A percentile compares a stretch with the other conserved stretches of the same genome.
Conservation (phyloP, 2,113 vertebrate genomes). For the Hyla sarda region DNA sequence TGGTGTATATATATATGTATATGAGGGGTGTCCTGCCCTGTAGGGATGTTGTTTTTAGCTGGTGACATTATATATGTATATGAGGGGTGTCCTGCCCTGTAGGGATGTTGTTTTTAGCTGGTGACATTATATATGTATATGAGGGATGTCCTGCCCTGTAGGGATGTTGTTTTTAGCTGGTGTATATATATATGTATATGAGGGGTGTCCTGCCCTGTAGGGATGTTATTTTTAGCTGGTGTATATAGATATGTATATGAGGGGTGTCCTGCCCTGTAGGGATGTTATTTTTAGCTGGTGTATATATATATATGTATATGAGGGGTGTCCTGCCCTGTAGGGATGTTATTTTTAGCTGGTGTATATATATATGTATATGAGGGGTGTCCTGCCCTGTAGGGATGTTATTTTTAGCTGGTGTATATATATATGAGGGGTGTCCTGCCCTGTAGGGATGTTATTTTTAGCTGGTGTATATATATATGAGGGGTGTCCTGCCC, state of each 20-base stretch:
- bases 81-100: background rate
- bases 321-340: background rate
- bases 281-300: too few species aligned
- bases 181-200: background rate
- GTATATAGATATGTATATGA: background rate
- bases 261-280: background rate
- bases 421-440: too few species aligned
- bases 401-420: too few species aligned
- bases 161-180: too few species aligned
- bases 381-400: background rate
- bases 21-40: background rate
- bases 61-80: background rate
- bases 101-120: too few species aligned
- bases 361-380: background rate
- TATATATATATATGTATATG: background rate
- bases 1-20: background rate
- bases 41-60: too few species aligned
- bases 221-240: too few species aligned
- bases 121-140: background rate
- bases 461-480: too few species aligned
- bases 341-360: too few species aligned
- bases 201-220: background rate
- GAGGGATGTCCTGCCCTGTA: background rate
- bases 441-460: background rate
- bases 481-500: background rate